Evolutionary conservation across 2,888 invertebrate species (phyloP).

Genomic region (Clistopyga incitator): DNA sequence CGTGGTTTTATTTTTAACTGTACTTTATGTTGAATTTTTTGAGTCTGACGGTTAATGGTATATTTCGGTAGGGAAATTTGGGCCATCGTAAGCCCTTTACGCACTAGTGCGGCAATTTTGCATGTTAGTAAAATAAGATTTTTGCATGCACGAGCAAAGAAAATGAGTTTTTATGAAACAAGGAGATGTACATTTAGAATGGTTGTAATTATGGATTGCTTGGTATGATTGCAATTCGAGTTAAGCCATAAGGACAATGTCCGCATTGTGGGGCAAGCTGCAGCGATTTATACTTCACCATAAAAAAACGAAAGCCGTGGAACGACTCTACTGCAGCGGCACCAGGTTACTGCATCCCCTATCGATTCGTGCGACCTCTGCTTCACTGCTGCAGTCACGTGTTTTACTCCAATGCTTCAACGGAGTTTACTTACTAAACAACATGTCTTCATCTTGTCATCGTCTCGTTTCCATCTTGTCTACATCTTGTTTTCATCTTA

Average conservation of each 20-base stretch:
- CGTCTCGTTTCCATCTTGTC: too few relatives aligned
- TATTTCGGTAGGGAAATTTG: too few relatives aligned
- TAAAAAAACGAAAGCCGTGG: constrained; percentile 40
- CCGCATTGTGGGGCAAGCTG: constrained; percentile 33
- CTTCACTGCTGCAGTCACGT: constrained; percentile 13
- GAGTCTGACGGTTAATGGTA: not conserved
- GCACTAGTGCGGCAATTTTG: too few relatives aligned
- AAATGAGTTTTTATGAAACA: not conserved
- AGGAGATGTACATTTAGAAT: not conserved
- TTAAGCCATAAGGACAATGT: not conserved
- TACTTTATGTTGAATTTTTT: too few relatives aligned
- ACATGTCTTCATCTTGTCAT: not conserved
- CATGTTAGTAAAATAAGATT: too few relatives aligned
- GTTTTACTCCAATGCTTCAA: not conserved
- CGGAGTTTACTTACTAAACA: not conserved
- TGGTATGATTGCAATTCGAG: not conserved
- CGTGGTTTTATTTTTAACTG: too few relatives aligned
- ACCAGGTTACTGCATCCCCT: constrained; percentile 60
- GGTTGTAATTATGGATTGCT: not conserved
- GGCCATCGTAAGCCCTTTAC: too few relatives aligned
- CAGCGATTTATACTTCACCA: constrained; percentile 34
- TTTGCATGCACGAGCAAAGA: not conserved
- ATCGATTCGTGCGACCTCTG: constrained; percentile 45
- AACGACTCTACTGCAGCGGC: constrained; percentile 70
- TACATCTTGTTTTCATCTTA: not conserved